Evolutionary conservation across 2,113 vertebrate species (phyloP), one percentile per base, ranked within the genome.

Genomic region (Notothenia rossii): DNA sequence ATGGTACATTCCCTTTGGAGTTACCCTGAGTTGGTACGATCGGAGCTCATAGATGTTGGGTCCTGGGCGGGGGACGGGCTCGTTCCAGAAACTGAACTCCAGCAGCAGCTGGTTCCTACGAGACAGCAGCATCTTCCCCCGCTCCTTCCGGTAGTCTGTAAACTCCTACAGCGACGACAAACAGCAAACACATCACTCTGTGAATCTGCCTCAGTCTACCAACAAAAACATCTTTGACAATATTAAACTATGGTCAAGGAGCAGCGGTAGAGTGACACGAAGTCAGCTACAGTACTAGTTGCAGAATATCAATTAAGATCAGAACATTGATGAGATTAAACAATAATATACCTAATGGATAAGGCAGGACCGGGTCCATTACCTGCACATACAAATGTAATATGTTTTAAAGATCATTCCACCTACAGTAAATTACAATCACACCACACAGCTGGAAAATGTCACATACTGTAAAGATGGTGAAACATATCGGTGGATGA

Each of bases 71-170:
- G 98, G 96, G 18, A 94, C 77, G 0, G 98, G 98, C 54, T 99
- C 98, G 22, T 98, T 98, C 98, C 98, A 99, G 94, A 99, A 99
- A 77, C 98, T 99, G 88, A 99, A 99, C 89, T 99, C 98, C 88
- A 98, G 83, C 51, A 99, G 92, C 40, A 99, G 91, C 79, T 99
- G 98, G 88, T 99, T 99, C 92, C 95, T 96, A 18, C 98, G 96
- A 4, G 98, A 99, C 10, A 97, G 95, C 73, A 99, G 95, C 98
- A 99, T 99, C 93, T 96, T 96, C 2, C 97, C 96, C 51, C 98
- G 92, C 86, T 96, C 96, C 10, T 94, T 96, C 62, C 98, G 96
- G 87, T 98, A 99, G 49, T 95, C 94, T 49, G 91, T 93, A 86
- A 99, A 99, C 64, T 93, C 95, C 98, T 99, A 87, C 85, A 89